phyloP scores from a whole-genome alignment of 2,797 vertebrate species.

The Amniataba percoides region DNA sequence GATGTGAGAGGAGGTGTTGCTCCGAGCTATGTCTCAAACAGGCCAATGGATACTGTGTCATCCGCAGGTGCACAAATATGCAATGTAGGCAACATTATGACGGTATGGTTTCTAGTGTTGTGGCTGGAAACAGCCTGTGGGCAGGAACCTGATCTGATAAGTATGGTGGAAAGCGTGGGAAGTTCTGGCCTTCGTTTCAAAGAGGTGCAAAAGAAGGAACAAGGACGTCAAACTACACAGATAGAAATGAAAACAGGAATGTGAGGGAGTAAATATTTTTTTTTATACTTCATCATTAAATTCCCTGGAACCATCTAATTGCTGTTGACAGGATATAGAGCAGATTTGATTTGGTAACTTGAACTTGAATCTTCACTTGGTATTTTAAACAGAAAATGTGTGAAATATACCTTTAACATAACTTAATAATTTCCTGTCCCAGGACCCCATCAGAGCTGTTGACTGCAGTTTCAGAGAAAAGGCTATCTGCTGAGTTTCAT shows the following conservation, averaged over 20 bases:
- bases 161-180: conserved; percentile 51
- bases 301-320: background rate
- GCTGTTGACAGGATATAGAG: background rate
- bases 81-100: conserved; percentile 61
- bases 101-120: conserved; percentile 56
- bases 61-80: conserved; percentile 72
- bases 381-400: conserved; percentile 17
- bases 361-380: conserved; percentile 17
- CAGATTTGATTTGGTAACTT: conserved; percentile 13
- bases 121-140: conserved; percentile 71
- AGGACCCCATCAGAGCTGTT: conserved; percentile 41
- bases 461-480: conserved; percentile 49
- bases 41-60: conserved; percentile 71
- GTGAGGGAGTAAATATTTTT: background rate
- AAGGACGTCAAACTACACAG: conserved; percentile 18
- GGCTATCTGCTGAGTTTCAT: conserved; percentile 47
- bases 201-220: conserved; percentile 28
- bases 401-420: conserved; percentile 13
- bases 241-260: background rate
- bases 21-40: conserved; percentile 64
- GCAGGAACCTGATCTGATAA: conserved; percentile 72
- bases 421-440: conserved; percentile 37
- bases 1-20: conserved; percentile 68
- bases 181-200: conserved; percentile 56
- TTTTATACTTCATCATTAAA: conserved; percentile 11